Evolutionary conservation across 2,797 vertebrate genomes (phyloP), one percentile per base, ranked within the genome.

Genomic region (Alcedo quadribrachys): DNA sequence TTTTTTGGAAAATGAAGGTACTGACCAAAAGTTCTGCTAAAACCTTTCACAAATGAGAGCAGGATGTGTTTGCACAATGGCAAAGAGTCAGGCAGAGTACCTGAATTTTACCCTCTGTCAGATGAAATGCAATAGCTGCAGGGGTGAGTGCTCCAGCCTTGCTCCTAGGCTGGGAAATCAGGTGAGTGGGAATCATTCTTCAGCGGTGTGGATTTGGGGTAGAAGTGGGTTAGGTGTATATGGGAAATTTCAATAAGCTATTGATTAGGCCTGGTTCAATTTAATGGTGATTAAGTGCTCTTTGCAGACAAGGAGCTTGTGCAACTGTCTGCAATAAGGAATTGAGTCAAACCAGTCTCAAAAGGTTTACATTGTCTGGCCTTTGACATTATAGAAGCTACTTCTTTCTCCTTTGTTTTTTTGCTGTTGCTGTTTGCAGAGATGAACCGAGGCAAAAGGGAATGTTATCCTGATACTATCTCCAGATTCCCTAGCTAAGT

Each of bases 61-160:
- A 32, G 61, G 80, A 30, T 7, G 0, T 8, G n/a, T 74, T 74
- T 89, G 62, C 58, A 89, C 80, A 81, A 51, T 6, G 81, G 78
- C 46, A 28, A 8, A 71, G 32, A 48, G 65, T 25, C 50, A 33
- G 69, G 67, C 70, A 68, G 54, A 35, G 45, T 15, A 37, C 57
- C 90, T 91, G 74, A n/a, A 70, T 42, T 85, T 85, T 62, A 10
- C 73, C 69, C 37, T 78, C 94, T 93, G 73, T 28, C 65, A 57
- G 61, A 55, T 85, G 91, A 71, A 85, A 85, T 14, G 69, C 76
- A 61, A 3, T 24, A 60, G 51, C 76, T 87, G 61, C 21, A n/a
- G 30, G 4, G 46, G n/a, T 65, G 58, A 68, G 27, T 30, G 2
- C 17, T 70, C 27, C 66, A 78, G 54, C 46, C 75, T 4, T 18